Evolutionary conservation across 2,797 vertebrate genomes (phyloP), one percentile per base, ranked within the genome.

Genomic region (Sebastes itinus): DNA sequence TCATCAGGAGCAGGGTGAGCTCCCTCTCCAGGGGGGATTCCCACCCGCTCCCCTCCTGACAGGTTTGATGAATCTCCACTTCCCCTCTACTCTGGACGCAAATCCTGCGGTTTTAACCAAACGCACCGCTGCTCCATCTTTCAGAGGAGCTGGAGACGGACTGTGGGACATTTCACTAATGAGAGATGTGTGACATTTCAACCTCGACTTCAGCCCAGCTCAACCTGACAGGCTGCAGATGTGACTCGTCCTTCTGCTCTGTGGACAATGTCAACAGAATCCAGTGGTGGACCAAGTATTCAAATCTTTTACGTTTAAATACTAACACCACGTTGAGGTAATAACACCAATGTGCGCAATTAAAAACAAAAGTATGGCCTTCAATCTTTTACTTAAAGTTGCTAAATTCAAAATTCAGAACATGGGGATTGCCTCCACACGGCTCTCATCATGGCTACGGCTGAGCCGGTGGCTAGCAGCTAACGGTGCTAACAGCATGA

Each of bases 41-140:
- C 87, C 78, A 7, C 10, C 72, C 58, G 28, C 71, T 68, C 60
- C 49, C 56, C 64, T 49, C 30, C 75, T 92, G 91, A 91, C 92
- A 92, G 86, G 70, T 90, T 83, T 93, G 91, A 93, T 93, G 84
- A 87, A 93, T 93, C 86, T 92, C 82, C 84, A 70, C 81, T 77
- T 86, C 61, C 55, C 60, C 56, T 59, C 60, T 20, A 56, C 58
- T 78, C 61, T 0, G 25, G 64, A 91, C 70, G 69, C 81, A 91
- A 87, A 91, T 92, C 84, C 66, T 13, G 33, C 74, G 71, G 78
- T 87, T 84, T 86, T 82, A 87, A 66, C 62, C 87, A 84, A 87
- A 86, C 66, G 67, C 67, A 72, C 80, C 80, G 7, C 77, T 76
- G 83, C 85, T 86, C 79, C 30, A 38, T 80, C 61, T 20, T 80